Percentiles rank a stretch among this genome's conserved stretches.
Evolutionary conservation across 2,113 vertebrate species (phyloP).

Genomic region (Taxidea taxus): DNA sequence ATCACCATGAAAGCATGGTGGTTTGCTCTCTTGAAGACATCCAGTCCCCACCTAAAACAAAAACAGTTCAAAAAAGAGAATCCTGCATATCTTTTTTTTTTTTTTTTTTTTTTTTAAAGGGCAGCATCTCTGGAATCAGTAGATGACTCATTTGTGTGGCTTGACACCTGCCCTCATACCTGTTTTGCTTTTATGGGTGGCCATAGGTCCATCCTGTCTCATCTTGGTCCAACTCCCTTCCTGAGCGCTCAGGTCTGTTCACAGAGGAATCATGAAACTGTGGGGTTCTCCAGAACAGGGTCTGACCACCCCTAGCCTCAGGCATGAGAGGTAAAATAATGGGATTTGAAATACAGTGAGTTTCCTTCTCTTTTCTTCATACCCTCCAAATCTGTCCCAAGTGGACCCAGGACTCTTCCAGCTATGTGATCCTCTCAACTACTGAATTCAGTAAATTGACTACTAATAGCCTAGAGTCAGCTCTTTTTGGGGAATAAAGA

Average conservation of each 20-base stretch:
- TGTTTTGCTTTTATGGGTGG: not conserved
- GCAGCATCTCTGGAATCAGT: not conserved
- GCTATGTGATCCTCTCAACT: not conserved
- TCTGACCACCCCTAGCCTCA: not conserved
- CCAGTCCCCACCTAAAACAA: not conserved
- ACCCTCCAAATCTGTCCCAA: not conserved
- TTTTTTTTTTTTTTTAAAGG: too few species aligned
- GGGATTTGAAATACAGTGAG: not conserved
- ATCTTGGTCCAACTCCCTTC: not conserved
- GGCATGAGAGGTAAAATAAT: not conserved
- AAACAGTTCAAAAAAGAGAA: not conserved
- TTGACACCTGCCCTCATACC: too few species aligned
- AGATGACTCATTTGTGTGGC: not conserved
- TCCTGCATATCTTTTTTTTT: not conserved
- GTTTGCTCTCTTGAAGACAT: not conserved
- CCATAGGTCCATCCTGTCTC: not conserved
- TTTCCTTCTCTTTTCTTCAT: not conserved
- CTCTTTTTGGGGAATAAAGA: not conserved
- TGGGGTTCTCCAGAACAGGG: too few species aligned
- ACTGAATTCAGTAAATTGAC: not conserved
- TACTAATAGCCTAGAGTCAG: not conserved
- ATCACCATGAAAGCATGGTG: not conserved
- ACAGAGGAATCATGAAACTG: fast-evolving
- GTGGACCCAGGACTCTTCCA: not conserved
- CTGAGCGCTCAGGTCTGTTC: not conserved